phyloP scores from a whole-genome alignment of 2,797 vertebrate genomes.

The Ispidina lecontei region DNA sequence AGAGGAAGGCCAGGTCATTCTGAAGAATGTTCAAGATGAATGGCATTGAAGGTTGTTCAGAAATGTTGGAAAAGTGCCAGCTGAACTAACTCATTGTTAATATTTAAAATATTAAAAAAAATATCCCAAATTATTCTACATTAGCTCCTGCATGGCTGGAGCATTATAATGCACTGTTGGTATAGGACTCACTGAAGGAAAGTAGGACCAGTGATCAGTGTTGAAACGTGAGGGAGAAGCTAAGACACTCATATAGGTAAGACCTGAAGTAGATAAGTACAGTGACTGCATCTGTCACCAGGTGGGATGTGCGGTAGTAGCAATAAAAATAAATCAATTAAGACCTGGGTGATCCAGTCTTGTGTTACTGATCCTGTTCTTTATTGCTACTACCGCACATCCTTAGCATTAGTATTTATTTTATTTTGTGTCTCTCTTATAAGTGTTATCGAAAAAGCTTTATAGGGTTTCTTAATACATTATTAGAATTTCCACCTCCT shows the following conservation, averaged over 20 bases:
- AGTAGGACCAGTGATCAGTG: background rate
- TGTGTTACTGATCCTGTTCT: background rate
- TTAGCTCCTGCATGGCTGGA: background rate
- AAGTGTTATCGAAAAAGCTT: background rate
- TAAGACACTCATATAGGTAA: background rate
- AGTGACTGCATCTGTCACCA: background rate
- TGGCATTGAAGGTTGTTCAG: background rate
- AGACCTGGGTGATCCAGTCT: background rate
- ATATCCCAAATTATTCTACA: too few species aligned
- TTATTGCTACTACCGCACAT: too few species aligned
- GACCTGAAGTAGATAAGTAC: background rate
- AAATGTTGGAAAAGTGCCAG: constrained; percentile 27
- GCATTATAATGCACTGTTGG: background rate
- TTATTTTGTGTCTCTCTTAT: background rate
- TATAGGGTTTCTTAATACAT: background rate
- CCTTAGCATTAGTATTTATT: background rate
- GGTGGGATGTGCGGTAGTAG: background rate
- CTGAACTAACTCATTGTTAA: background rate
- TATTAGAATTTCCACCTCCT: background rate
- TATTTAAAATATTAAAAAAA: too few species aligned
- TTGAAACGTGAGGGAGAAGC: background rate
- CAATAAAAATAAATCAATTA: background rate
- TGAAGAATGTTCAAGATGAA: constrained; percentile 27
- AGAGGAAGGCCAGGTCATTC: constrained; percentile 24
- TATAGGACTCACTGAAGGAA: background rate